Evolutionary conservation across 2,888 invertebrate genomes (phyloP).

Genomic region (Lysandra bellargus): DNA sequence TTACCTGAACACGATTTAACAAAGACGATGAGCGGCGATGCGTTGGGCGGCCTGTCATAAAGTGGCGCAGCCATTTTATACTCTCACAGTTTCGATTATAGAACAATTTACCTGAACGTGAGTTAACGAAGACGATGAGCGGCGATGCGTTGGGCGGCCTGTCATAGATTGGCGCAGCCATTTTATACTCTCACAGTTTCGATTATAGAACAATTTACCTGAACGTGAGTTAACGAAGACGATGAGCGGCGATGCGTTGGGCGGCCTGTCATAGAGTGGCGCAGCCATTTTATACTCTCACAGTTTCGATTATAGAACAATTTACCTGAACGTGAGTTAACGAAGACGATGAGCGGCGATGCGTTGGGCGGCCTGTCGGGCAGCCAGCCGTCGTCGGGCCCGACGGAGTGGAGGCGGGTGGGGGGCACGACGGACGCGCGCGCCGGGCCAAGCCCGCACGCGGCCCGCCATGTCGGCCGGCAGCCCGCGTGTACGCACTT

Average conservation of each 20-base stretch:
- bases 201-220: constrained; percentile 57
- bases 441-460: constrained; percentile 93
- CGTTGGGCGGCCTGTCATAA: constrained; percentile 87
- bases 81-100: not conserved
- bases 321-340: constrained; percentile 94
- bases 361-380: constrained; percentile 89
- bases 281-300: not conserved
- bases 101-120: constrained; percentile 86
- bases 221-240: constrained; percentile 99
- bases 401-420: constrained; percentile 93
- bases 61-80: no score
- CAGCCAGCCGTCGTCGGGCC: constrained; percentile 94
- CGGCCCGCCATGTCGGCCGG: constrained; percentile 87
- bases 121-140: constrained; percentile 97
- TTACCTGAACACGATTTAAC: constrained; percentile 96
- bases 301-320: not conserved
- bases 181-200: not conserved
- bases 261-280: constrained; percentile 80
- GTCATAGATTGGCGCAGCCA: constrained; percentile 58
- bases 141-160: constrained; percentile 92
- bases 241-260: constrained; percentile 93
- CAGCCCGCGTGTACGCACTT: constrained; percentile 95
- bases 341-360: constrained; percentile 96
- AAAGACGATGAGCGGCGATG: constrained; percentile 95
- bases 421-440: constrained; percentile 97